These are phyloP conservation scores for Aphis gossypii DNA, from an alignment of 1,140 invertebrate species.

Conservation along the genomic window DNA sequence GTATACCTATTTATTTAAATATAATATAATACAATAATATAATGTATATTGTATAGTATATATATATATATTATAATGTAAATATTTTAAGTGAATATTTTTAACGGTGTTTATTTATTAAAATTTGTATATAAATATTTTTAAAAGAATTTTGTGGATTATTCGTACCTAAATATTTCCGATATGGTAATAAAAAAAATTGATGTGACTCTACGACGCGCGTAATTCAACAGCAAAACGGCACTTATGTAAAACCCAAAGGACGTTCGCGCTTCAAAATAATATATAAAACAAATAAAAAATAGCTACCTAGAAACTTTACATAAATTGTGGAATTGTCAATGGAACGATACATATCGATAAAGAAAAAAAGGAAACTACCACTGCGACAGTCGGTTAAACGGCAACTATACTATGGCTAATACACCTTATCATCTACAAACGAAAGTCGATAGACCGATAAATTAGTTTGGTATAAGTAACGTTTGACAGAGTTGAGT, in stretches of 20 bases:
- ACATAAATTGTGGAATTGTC: not conserved
- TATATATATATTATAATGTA: not conserved
- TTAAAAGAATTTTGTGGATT: not conserved
- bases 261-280: not conserved
- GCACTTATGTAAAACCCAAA: not conserved
- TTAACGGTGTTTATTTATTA: not conserved
- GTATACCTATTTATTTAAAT: too few species aligned
- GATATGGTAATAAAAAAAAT: not conserved
- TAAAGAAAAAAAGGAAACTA: not conserved
- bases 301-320: not conserved
- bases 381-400: not conserved
- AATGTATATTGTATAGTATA: too few species aligned
- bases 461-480: not conserved
- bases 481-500: not conserved
- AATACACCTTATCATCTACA: not conserved
- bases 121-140: not conserved
- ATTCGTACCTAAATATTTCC: not conserved
- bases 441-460: constrained; percentile 26
- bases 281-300: not conserved
- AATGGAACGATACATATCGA: not conserved
- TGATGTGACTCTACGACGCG: not conserved
- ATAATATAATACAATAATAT: too few species aligned
- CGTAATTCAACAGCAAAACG: not conserved
- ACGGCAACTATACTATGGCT: too few species aligned
- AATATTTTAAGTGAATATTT: not conserved